Evolutionary conservation across 2,113 vertebrate species (phyloP).

Genomic region (Gallinago paraguaiae): DNA sequence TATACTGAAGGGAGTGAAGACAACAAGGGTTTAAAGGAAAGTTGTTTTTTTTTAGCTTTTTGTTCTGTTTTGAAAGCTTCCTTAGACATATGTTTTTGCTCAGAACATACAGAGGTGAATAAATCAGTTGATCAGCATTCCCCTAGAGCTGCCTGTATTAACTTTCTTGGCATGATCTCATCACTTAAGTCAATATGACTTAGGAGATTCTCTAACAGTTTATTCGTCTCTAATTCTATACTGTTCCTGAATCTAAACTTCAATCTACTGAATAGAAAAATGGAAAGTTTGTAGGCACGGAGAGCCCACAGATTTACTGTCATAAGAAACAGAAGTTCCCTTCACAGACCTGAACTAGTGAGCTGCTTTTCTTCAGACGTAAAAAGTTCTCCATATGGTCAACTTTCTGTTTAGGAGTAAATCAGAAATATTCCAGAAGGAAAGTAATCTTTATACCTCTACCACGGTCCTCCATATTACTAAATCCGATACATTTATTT

Average conservation of each 20-base stretch:
- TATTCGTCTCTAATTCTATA: constrained; percentile 69
- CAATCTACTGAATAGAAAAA: constrained; percentile 42
- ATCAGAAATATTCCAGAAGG: constrained; percentile 20
- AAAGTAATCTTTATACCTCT: neutral
- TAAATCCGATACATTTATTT: neutral
- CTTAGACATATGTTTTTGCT: constrained; percentile 71
- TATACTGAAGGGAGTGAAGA: neutral
- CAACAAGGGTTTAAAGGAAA: neutral
- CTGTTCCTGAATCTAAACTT: constrained; percentile 63
- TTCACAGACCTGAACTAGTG: neutral
- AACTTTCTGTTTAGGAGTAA: neutral
- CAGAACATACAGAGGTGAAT: constrained; percentile 70
- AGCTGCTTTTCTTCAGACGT: neutral
- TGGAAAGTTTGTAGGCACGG: neutral
- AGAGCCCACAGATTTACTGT: constrained; percentile 18
- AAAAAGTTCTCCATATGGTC: neutral
- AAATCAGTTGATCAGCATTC: constrained; percentile 63
- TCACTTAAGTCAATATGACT: constrained; percentile 74
- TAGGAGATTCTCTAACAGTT: constrained; percentile 74
- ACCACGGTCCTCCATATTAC: neutral
- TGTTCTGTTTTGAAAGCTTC: constrained; percentile 42
- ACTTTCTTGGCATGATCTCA: constrained; percentile 76
- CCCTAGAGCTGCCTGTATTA: constrained; percentile 60
- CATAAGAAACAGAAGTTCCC: constrained; percentile 22
- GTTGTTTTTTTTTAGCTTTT: neutral